Evolutionary conservation across 2,113 vertebrate genomes (phyloP), one percentile per base, ranked within the genome.

Genomic region (Fregata magnificens): DNA sequence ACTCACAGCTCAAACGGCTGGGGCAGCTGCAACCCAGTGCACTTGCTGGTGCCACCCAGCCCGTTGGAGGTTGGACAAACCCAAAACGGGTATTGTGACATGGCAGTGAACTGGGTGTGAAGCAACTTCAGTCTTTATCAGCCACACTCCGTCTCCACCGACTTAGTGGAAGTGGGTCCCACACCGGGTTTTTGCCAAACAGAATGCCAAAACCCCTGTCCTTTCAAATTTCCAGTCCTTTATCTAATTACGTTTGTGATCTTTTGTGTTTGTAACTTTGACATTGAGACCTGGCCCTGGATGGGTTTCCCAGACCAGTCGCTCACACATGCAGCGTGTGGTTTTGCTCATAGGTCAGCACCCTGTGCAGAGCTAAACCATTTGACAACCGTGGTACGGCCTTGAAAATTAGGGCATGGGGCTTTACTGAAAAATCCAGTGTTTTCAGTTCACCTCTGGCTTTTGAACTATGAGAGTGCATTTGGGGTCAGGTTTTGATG

Each of bases 251-350:
- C 2, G 0, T 44, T 40, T 22, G 63, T n/a, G 44, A 36, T 45
- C 29, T 52, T 61, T 16, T n/a, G 42, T 56, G 84, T 21, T 56
- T 31, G 32, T 44, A 21, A 34, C 16, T 71, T 45, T 58, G 63
- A 62, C 1, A 3, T 7, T 4, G 31, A 69, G 42, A 40, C 28
- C 9, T 32, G 61, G 40, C 21, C 6, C 10, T 38, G 70, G 45
- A 16, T 25, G 58, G 42, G 31, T 49, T 86, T 92, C 38, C 31
- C 56, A 45, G 14, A 69, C 4, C 44, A 24, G 49, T 5, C 22
- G 2, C 32, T 71, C 22, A 25, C 36, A 13, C 4, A 6, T 9
- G 2, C 6, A 31, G 29, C 1, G 1, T 21, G 26, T 1, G 5
- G 9, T 32, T 72, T 38, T 49, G 36, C 28, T 32, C 1, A 0